Percentiles rank a stretch among this genome's conserved stretches.
phyloP scores from a whole-genome alignment of 2,888 invertebrate genomes.

The Diaprepes abbreviatus region DNA sequence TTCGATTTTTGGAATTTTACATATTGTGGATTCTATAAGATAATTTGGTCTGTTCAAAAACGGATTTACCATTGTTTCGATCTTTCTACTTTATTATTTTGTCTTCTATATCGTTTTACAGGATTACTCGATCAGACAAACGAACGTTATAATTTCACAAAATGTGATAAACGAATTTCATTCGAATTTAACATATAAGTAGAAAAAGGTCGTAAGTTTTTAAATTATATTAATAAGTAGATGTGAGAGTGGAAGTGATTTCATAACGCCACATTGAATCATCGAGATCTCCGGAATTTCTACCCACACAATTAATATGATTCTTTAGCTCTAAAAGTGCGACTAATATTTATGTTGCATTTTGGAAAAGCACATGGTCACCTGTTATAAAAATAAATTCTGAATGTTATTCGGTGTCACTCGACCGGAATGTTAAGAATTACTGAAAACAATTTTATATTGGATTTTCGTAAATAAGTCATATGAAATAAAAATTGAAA shows the following conservation, averaged over 20 bases:
- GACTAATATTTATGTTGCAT: background rate
- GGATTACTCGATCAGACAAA: too few relatives aligned
- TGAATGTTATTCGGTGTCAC: constrained; percentile 11
- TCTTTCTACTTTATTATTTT: too few relatives aligned
- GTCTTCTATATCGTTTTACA: too few relatives aligned
- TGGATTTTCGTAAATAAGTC: constrained; percentile 1
- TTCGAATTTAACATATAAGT: too few relatives aligned
- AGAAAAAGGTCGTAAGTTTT: too few relatives aligned
- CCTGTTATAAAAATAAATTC: constrained; percentile 15
- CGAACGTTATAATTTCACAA: too few relatives aligned
- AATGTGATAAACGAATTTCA: too few relatives aligned
- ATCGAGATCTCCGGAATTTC: background rate
- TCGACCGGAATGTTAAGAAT: constrained; percentile 8
- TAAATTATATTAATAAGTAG: background rate
- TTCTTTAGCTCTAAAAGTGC: background rate
- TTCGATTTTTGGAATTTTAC: too few relatives aligned
- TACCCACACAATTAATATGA: background rate
- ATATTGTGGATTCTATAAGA: too few relatives aligned
- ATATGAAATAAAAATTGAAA: background rate
- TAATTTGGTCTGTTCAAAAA: too few relatives aligned
- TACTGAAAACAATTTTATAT: constrained; percentile 1
- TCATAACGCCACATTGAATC: background rate
- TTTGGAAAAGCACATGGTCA: constrained; percentile 17
- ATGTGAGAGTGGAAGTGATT: background rate
- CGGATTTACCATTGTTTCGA: too few relatives aligned